These are phyloP conservation scores for Chironomus riparius DNA, from an alignment of 2,888 invertebrate species.

Conservation along the genomic window DNA sequence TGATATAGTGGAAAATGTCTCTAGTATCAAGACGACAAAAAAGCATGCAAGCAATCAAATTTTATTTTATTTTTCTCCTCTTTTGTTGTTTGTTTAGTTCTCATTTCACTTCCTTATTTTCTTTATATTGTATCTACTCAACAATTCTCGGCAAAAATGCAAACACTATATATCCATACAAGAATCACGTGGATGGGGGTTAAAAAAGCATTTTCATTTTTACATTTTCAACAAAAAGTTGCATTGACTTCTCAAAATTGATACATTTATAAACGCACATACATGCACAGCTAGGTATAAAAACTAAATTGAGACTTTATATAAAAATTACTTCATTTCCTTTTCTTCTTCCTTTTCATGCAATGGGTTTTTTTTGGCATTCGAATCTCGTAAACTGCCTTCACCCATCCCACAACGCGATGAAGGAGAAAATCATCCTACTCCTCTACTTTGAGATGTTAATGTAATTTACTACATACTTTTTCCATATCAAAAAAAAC, in stretches of 20 bases:
- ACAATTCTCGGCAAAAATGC: background rate
- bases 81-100: too few species aligned
- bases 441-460: constrained; percentile 13
- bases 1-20: background rate
- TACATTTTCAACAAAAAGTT: background rate
- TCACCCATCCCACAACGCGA: background rate
- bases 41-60: background rate
- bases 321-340: background rate
- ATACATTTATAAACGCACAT: background rate
- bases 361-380: background rate
- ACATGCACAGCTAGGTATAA: background rate
- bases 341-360: background rate
- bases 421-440: background rate
- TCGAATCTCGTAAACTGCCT: background rate
- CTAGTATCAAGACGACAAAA: background rate
- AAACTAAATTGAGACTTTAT: background rate
- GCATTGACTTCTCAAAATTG: background rate
- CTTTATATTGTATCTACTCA: background rate
- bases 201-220: background rate
- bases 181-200: background rate
- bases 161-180: background rate
- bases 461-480: constrained; percentile 23
- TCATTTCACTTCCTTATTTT: too few species aligned
- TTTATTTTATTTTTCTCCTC: background rate
- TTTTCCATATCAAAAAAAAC: constrained; percentile 19